Evolutionary conservation across 2,113 vertebrate species (phyloP).

Genomic region (Bagarius yarrelli): DNA sequence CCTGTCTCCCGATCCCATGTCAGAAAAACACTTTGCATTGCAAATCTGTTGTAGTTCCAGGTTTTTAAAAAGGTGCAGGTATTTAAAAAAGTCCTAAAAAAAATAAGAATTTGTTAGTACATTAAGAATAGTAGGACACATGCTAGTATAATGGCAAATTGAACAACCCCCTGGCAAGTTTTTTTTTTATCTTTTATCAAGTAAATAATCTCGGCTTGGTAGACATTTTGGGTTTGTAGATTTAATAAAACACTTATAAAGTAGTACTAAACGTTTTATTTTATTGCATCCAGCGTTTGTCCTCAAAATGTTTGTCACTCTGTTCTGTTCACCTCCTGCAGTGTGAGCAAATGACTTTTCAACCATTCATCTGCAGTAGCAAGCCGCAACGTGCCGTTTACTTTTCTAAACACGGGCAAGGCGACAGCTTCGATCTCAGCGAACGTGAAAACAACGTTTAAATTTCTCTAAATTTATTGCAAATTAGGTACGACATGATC

Average conservation of each 20-base stretch:
- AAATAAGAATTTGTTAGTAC: no score
- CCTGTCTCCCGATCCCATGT: background rate
- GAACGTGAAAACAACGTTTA: background rate
- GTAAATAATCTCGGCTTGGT: background rate
- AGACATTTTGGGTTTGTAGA: background rate
- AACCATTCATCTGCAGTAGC: background rate
- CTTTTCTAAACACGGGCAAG: background rate
- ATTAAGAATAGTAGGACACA: no score
- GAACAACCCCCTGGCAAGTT: background rate
- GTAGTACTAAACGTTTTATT: no score
- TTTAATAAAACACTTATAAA: no score
- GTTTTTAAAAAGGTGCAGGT: background rate
- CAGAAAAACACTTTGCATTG: background rate
- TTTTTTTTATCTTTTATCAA: no score
- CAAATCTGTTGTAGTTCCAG: background rate
- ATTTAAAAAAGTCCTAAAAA: background rate
- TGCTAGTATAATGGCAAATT: background rate
- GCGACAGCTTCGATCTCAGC: background rate
- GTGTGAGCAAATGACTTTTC: background rate
- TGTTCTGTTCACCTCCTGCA: background rate
- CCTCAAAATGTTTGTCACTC: background rate
- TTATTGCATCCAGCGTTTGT: background rate
- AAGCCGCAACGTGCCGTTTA: background rate
- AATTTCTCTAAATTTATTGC: background rate
- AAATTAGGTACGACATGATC: background rate